A percentile compares a stretch with the other conserved stretches of the same genome.
Evolutionary conservation across 2,797 vertebrate genomes (phyloP).

Genomic region (Rhincodon typus): DNA sequence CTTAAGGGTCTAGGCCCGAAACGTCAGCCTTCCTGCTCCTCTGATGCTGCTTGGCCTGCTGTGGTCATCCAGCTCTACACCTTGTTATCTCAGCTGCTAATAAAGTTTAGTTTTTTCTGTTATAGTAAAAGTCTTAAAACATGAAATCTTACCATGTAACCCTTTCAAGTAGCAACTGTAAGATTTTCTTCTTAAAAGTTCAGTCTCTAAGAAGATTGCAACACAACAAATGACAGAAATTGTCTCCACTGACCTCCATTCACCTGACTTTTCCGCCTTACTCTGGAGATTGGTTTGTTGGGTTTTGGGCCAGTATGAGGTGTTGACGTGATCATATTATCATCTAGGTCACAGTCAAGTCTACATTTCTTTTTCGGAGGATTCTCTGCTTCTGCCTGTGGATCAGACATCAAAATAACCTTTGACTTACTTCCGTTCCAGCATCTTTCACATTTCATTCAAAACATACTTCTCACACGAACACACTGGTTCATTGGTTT

Average conservation of each 20-base stretch:
- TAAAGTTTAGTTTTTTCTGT: background rate
- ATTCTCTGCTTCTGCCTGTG: constrained; percentile 79
- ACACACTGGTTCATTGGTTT: background rate
- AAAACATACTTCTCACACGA: background rate
- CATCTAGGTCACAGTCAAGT: constrained; percentile 80
- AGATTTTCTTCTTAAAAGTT: background rate
- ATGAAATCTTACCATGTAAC: background rate
- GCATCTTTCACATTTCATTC: background rate
- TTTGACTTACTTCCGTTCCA: background rate
- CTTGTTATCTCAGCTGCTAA: too few relatives aligned
- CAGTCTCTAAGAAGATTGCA: background rate
- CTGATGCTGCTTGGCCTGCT: too few relatives aligned
- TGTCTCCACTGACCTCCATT: constrained; percentile 74
- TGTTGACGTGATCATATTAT: constrained; percentile 87
- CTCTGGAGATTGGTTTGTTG: constrained; percentile 69
- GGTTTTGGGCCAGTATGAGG: constrained; percentile 68
- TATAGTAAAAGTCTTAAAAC: background rate
- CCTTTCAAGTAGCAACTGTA: background rate
- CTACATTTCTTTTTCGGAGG: constrained; percentile 76
- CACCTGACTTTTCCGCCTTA: constrained; percentile 76
- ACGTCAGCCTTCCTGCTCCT: too few relatives aligned
- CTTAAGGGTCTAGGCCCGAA: too few relatives aligned
- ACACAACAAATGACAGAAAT: background rate
- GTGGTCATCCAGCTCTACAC: too few relatives aligned
- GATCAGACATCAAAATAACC: background rate